Base-by-base conservation (phyloP, 2,797 vertebrate genomes). In the Hozukius guyotensis region DNA sequence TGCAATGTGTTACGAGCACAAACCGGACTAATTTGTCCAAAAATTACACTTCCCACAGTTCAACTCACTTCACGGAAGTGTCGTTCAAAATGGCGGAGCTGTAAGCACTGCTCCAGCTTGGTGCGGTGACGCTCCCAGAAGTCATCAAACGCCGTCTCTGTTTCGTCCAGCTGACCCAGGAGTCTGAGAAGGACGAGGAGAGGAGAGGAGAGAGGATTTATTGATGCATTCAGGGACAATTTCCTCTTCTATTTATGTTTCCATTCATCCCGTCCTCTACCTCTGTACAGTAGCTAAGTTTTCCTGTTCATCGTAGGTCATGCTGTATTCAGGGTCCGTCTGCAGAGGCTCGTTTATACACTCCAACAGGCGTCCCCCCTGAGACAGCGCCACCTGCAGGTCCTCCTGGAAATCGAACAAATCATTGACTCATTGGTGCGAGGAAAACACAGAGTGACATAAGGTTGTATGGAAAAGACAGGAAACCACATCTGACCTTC, bases 61-160 rank as follows among this genome's bases (percentile, higher is more conserved):
- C 22, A 13, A 22, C 69, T 94, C 87, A 99, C 98, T 97, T 99
- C 98, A 87, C 97, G 96, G 93, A 98, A 99, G 92, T 95, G 95
- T 64, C 96, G 94, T 84, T 99, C 98, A 77, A 99, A 99, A 78
- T 97, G 96, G 14, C 98, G 95, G 16, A 99, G 97, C 77, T 93
- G 95, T 75, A 99, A 86, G 88, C 98, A 99, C 88, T 99, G 98
- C 31, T 98, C 96, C 73, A 99, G 96, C 78, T 99, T 99, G 80
- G 96, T 96, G 87, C 95, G 95, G 83, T 99, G 98, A 24, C 97
- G 97, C 32, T 96, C 95, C 98, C 98, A 99, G 93, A 99, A 99
- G 72, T 98, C 97, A 34, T 99, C 98, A 68, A 99, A 99, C 4
- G 98, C 98, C 0, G 92, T 93, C 91, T 99, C 97, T 0, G 98